These are phyloP conservation scores for Halictus quadricinctus DNA, from an alignment of 2,888 invertebrate species.

Conservation along the genomic window DNA sequence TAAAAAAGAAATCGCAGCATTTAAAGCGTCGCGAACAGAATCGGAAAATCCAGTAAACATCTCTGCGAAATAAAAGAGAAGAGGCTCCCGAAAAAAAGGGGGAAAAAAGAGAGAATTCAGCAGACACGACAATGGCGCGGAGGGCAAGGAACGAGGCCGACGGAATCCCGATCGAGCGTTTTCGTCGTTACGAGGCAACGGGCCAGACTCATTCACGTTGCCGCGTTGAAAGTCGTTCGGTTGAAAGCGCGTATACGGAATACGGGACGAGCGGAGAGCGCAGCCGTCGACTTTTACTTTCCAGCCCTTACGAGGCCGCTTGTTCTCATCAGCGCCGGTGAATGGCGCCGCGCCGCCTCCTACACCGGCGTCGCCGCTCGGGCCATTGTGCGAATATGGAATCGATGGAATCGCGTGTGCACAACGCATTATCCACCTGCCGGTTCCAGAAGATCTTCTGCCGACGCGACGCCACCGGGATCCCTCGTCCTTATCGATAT, in stretches of 20 bases:
- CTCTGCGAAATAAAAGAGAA: background rate
- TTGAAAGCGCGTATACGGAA: constrained; percentile 38
- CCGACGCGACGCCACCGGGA: constrained; percentile 57
- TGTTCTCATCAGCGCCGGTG: constrained; percentile 68
- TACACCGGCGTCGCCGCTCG: constrained; percentile 50
- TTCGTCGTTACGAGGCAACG: constrained; percentile 33
- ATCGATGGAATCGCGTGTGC: constrained; percentile 80
- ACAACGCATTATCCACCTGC: constrained; percentile 78
- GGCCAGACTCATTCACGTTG: constrained; percentile 37
- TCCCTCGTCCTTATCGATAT: constrained; percentile 51
- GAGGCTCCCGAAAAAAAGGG: background rate
- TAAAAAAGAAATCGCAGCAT: background rate
- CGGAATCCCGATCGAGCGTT: constrained; percentile 15
- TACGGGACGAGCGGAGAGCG: constrained; percentile 41
- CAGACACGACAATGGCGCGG: constrained; percentile 2
- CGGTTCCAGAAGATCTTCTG: constrained; percentile 77
- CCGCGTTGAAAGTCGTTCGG: constrained; percentile 39
- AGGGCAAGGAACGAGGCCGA: constrained; percentile 15
- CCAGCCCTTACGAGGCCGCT: constrained; percentile 64
- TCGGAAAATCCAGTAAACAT: background rate
- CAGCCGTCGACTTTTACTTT: constrained; percentile 70
- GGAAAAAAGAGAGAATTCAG: background rate
- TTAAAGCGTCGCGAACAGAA: background rate
- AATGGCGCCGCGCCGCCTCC: constrained; percentile 64
- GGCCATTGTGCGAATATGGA: constrained; percentile 72